Percentiles rank a stretch among this genome's conserved stretches.
These are phyloP conservation scores for Calonectris borealis DNA, from an alignment of 2,113 vertebrate species.

Conservation along the genomic window DNA sequence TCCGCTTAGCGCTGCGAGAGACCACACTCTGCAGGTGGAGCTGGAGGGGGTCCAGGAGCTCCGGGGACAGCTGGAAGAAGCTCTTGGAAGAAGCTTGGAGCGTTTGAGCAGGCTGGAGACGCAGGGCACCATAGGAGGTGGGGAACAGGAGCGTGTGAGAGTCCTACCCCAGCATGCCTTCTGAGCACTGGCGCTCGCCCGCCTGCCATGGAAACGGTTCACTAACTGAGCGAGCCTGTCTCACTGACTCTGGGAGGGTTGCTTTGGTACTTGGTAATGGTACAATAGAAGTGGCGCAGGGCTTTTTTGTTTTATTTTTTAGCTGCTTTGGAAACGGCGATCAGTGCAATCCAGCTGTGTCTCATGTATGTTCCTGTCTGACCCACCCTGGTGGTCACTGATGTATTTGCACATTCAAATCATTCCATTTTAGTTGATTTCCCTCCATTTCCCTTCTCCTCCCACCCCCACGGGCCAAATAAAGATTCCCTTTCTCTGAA, in stretches of 20 bases:
- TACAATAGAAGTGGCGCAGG: slow-evolving; percentile 50
- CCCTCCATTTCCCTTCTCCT: background rate
- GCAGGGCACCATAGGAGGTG: slow-evolving; percentile 86
- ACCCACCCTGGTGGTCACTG: slow-evolving; percentile 34
- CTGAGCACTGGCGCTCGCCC: slow-evolving; percentile 71
- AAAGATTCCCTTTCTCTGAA: slow-evolving; percentile 73
- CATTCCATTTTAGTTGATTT: slow-evolving; percentile 68
- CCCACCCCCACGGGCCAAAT: slow-evolving; percentile 67
- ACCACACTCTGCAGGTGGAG: slow-evolving; percentile 82
- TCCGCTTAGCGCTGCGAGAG: slow-evolving; percentile 77
- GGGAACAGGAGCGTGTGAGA: slow-evolving; percentile 87
- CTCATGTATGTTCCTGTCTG: slow-evolving; percentile 20
- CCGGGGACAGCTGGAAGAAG: slow-evolving; percentile 87
- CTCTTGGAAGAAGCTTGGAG: slow-evolving; percentile 82
- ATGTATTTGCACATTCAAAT: slow-evolving; percentile 65
- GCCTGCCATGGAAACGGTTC: slow-evolving; percentile 68
- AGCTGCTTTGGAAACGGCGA: slow-evolving; percentile 21
- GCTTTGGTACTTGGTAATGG: slow-evolving; percentile 48
- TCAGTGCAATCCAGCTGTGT: slow-evolving; percentile 47
- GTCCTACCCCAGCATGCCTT: slow-evolving; percentile 83
- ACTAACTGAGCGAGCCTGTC: slow-evolving; percentile 65
- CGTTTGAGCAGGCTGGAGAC: slow-evolving; percentile 77
- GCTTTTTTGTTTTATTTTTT: background rate
- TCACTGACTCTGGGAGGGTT: slow-evolving; percentile 50
- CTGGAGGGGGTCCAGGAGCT: slow-evolving; percentile 86